Evolutionary conservation across 2,888 invertebrate species (phyloP).

Genomic region (Athetis lepigone): DNA sequence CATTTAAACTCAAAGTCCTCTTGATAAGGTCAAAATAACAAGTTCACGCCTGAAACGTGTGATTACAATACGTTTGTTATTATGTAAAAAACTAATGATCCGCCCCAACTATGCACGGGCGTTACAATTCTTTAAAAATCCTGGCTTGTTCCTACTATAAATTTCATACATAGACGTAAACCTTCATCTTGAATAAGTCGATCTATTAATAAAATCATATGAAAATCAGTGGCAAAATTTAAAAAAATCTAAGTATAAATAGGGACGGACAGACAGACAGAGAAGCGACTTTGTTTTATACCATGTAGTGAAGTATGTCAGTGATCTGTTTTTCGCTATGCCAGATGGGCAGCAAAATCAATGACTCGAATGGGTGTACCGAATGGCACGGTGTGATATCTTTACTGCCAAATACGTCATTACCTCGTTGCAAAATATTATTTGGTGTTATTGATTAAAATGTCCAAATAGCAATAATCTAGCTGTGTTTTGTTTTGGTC

Average conservation of each 20-base stretch:
- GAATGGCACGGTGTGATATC: slow-evolving; percentile 34
- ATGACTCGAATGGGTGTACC: slow-evolving; percentile 10
- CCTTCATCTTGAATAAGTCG: no score
- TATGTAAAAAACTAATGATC: no score
- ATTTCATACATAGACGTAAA: no score
- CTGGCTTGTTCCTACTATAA: no score
- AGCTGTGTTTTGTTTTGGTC: background rate
- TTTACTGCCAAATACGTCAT: slow-evolving; percentile 30
- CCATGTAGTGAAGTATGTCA: slow-evolving; percentile 14
- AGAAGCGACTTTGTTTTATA: no score
- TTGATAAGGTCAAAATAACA: background rate
- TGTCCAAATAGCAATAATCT: background rate
- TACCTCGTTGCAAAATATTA: slow-evolving; percentile 12
- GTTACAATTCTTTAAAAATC: no score
- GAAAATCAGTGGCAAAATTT: no score
- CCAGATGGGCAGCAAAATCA: slow-evolving; percentile 47
- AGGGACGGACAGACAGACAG: no score
- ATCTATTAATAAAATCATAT: no score
- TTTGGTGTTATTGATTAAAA: background rate
- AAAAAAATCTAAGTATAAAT: no score
- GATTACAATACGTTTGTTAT: slow-evolving; percentile 12
- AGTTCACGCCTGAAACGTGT: slow-evolving; percentile 17
- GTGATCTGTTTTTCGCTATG: slow-evolving; percentile 50
- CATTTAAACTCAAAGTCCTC: background rate
- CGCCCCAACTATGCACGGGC: no score